Conservation (phyloP, 2,113 vertebrate genomes). For the Accipiter virgatus region DNA sequence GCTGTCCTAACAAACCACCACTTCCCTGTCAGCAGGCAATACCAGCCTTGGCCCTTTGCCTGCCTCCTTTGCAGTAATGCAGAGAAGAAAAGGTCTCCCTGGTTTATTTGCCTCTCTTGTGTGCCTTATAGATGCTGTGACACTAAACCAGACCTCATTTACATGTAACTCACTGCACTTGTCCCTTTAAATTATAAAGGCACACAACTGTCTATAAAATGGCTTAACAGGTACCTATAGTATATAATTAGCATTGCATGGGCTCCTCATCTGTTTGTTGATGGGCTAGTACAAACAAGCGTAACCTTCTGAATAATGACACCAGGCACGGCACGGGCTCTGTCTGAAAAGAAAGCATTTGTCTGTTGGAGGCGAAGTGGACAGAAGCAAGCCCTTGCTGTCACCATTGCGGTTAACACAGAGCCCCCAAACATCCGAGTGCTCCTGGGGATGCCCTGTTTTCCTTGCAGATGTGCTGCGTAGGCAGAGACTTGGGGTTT, state of each 20-base stretch:
- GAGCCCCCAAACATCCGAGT: not conserved
- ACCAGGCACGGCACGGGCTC: not conserved
- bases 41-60: rapidly evolving
- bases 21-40: not conserved
- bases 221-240: not conserved
- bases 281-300: not conserved
- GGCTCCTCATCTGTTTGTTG: not conserved
- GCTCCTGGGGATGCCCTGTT: not conserved
- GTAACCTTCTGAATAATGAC: not conserved
- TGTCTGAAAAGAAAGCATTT: not conserved
- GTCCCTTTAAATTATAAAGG: conserved; percentile 11
- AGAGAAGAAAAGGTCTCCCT: not conserved
- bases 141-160: not conserved
- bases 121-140: not conserved
- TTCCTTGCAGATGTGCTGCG: not conserved
- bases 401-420: not conserved
- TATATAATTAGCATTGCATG: not conserved
- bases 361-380: not conserved
- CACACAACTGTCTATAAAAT: not conserved
- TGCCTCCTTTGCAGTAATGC: not conserved
- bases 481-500: not conserved
- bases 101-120: not conserved
- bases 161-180: not conserved
- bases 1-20: not conserved
- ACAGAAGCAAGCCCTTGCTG: not conserved